These are phyloP conservation scores for Cryptoblepharus egeriae DNA, from an alignment of 2,797 vertebrate genomes.

Conservation along the genomic window DNA sequence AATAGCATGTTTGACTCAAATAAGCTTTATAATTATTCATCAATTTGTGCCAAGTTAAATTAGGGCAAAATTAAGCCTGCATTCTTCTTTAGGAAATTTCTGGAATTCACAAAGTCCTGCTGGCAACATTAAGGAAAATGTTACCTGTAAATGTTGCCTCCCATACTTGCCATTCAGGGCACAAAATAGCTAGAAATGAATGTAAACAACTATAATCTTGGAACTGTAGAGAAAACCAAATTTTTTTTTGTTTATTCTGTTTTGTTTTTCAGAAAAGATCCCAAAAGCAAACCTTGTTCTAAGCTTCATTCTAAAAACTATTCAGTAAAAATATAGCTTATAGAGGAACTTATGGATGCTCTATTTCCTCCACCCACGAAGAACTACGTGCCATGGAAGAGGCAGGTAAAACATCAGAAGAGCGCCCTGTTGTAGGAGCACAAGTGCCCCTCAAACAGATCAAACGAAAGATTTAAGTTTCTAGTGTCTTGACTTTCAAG, in stretches of 20 bases:
- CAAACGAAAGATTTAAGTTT: too few relatives aligned
- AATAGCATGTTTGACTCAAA: constrained; percentile 21
- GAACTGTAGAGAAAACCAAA: not conserved
- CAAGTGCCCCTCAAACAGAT: too few relatives aligned
- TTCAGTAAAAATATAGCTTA: not conserved
- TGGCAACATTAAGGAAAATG: constrained; percentile 25
- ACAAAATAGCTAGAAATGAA: constrained; percentile 36
- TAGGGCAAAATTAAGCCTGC: constrained; percentile 19
- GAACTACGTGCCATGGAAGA: too few relatives aligned
- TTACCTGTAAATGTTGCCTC: constrained; percentile 1
- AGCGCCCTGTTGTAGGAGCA: not conserved
- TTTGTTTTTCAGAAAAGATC: constrained; percentile 30
- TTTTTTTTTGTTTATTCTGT: constrained; percentile 37
- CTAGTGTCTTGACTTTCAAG: too few relatives aligned
- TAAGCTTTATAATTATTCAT: constrained; percentile 45
- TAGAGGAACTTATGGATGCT: not conserved
- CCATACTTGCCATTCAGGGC: not conserved
- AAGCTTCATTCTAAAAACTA: not conserved
- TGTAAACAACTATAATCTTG: constrained; percentile 30
- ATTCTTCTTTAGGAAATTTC: constrained; percentile 34
- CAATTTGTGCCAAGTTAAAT: constrained; percentile 40
- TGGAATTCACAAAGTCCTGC: constrained; percentile 28
- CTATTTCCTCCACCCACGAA: not conserved
- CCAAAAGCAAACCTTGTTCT: not conserved
- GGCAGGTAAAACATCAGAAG: not conserved